A percentile compares a stretch with the other conserved stretches of the same genome.
Evolutionary conservation across 2,797 vertebrate species (phyloP).

Genomic region (Melanotaenia maccullochi): DNA sequence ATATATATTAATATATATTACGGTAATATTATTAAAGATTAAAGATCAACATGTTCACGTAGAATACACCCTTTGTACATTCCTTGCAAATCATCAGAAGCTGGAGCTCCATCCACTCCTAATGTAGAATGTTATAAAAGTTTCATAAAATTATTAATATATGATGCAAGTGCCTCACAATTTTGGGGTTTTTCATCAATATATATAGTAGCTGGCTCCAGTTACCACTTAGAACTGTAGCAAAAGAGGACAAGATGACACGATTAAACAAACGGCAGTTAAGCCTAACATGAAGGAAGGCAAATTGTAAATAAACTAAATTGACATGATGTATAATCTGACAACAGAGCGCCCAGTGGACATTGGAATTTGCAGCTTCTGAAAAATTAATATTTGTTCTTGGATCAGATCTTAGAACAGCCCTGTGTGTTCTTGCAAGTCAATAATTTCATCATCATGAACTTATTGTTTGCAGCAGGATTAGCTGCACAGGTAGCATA

Average conservation of each 20-base stretch:
- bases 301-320: background rate
- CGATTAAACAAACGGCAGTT: background rate
- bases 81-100: background rate
- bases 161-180: background rate
- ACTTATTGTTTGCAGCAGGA: background rate
- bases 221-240: background rate
- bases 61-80: background rate
- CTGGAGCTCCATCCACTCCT: background rate
- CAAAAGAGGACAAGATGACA: background rate
- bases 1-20: too few relatives aligned
- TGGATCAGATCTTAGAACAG: background rate
- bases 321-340: background rate
- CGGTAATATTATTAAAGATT: too few relatives aligned
- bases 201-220: background rate
- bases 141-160: background rate
- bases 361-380: background rate
- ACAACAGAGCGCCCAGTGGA: background rate
- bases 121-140: background rate
- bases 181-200: background rate
- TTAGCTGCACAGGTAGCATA: background rate
- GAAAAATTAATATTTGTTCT: background rate
- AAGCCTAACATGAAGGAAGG: background rate
- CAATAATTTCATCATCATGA: background rate
- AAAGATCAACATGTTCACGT: background rate
- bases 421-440: background rate